Conservation (phyloP, 2,888 invertebrate species). For the Timandra comae region DNA sequence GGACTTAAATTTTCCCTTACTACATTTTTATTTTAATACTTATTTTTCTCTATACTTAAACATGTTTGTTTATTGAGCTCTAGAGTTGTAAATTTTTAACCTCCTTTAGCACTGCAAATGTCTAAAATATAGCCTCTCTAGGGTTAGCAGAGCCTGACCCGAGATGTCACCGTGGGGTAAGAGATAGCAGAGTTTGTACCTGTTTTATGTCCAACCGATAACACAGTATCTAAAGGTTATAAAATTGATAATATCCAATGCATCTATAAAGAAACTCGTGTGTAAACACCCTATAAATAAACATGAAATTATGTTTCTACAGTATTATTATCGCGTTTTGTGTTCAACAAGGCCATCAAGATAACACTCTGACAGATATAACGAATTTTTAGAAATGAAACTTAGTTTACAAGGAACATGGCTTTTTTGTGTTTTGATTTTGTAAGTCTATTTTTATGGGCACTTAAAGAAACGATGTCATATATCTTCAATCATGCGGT, state of each 20-base stretch:
- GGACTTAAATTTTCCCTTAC: no score
- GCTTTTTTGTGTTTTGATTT: constrained; percentile 3
- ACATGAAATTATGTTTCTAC: constrained; percentile 38
- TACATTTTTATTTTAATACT: no score
- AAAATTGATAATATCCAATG: constrained; percentile 56
- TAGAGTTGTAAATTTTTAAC: no score
- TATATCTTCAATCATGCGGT: neutral
- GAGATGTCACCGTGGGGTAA: constrained; percentile 32
- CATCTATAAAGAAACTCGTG: constrained; percentile 40
- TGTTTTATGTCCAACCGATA: constrained; percentile 61
- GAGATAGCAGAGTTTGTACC: constrained; percentile 48
- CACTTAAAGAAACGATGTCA: constrained; percentile 1
- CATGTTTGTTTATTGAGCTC: no score
- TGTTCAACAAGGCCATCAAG: constrained; percentile 37
- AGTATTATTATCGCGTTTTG: constrained; percentile 37
- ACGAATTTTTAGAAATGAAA: constrained; percentile 14
- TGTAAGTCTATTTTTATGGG: constrained; percentile 1
- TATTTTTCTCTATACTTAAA: no score
- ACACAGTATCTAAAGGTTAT: constrained; percentile 56
- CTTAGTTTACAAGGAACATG: constrained; percentile 3
- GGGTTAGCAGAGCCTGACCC: constrained; percentile 35
- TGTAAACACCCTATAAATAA: constrained; percentile 41
- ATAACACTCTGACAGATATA: constrained; percentile 26
- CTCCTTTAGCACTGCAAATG: no score
- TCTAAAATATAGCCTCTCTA: neutral